Evolutionary conservation across 2,888 invertebrate species (phyloP).

Genomic region (Tenthredo livida): DNA sequence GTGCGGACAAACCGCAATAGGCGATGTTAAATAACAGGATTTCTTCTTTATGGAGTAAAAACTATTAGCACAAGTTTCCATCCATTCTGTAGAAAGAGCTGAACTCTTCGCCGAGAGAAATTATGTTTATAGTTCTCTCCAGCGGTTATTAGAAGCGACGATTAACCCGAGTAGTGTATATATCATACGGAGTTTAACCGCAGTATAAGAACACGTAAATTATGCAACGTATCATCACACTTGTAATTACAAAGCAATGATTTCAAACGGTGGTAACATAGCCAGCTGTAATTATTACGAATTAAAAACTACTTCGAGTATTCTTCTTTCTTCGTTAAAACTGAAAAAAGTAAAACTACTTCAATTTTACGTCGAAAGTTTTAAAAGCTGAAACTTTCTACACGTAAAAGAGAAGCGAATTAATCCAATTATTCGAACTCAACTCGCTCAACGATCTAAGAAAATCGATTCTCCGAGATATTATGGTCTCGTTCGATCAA

Average conservation of each 20-base stretch:
- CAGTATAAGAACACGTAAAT: conserved; percentile 17
- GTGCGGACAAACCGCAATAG: conserved; percentile 1
- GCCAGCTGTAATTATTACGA: conserved; percentile 22
- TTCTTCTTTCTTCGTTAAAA: neutral
- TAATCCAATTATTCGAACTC: neutral
- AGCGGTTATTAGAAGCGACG: conserved; percentile 40
- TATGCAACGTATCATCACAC: conserved; percentile 52
- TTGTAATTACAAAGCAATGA: conserved; percentile 48
- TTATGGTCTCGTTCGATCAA: neutral
- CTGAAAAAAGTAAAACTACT: neutral
- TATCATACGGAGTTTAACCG: neutral
- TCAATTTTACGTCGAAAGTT: neutral
- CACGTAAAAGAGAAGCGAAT: neutral
- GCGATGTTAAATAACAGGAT: conserved; percentile 28
- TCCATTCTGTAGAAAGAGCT: neutral
- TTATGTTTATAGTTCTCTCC: conserved; percentile 13
- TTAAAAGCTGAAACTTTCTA: neutral
- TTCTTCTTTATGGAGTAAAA: conserved; percentile 20
- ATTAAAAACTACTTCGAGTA: neutral
- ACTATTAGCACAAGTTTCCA: conserved; percentile 43
- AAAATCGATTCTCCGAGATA: neutral
- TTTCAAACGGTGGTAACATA: neutral
- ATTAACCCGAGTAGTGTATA: conserved; percentile 31
- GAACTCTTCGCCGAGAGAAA: neutral
- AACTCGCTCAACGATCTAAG: neutral